Evolutionary conservation across 2,797 vertebrate genomes (phyloP), one percentile per base, ranked within the genome.

Genomic region (Sebastes itinus): DNA sequence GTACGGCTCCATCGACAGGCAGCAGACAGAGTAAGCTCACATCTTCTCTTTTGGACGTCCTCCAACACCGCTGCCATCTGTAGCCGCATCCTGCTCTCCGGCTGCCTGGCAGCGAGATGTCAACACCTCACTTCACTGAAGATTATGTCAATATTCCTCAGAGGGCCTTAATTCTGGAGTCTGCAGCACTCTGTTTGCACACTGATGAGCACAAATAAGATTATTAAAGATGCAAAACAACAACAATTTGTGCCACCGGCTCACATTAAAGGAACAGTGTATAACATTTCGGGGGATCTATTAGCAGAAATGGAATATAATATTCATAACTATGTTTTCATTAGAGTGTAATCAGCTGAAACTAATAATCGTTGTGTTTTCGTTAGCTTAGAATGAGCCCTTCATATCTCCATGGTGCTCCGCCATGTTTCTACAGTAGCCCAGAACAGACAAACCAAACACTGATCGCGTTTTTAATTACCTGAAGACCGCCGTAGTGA

Each of bases 1-100:
- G 85, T 99, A 98, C 92, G 93, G 87, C 64, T 94, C 96, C 91
- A 97, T 99, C 72, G 98, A 98, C 92, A 95, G 94, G 74, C 92
- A 89, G 88, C 94, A 95, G 77, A 95, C 96, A 2, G 96, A 97
- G 98, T 99, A 92, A 97, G 98, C 95, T 79, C 71, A 42, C 38
- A 20, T 81, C 72, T 61, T 58, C 32, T 13, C 60, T 78, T 49
- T 74, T 84, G 84, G 78, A 82, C 6, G n/a, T 71, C 68, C 22
- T 89, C 85, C 81, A 88, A 23, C 64, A 81, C 81, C 20, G 70
- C 83, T 85, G 81, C 92, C 84, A 85, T 87, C 88, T 90, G 83
- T 38, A 74, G 73, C 83, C 72, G 12, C 80, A 72, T 75, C 77
- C 75, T 75, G 73, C 84, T 81, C 74, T 42, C 56, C 67, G 72